These are phyloP conservation scores for Drosophila grimshawi DNA, from an alignment of 1,140 invertebrate genomes.

Conservation along the genomic window DNA sequence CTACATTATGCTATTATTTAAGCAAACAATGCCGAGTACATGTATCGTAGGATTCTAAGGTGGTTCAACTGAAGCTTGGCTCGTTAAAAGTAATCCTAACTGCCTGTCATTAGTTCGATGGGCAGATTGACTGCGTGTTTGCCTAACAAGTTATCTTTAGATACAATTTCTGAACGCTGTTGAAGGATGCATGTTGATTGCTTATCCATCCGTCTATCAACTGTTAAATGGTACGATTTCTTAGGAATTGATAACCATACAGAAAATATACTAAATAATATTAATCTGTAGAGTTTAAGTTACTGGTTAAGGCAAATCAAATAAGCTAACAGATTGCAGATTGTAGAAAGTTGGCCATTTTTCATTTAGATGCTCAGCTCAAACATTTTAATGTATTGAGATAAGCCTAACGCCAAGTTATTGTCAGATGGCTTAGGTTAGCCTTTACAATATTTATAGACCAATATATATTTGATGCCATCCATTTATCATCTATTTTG, in stretches of 20 bases:
- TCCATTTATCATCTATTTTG: constrained; percentile 2
- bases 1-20: constrained; percentile 23
- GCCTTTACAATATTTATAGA: neutral
- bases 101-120: constrained; percentile 31
- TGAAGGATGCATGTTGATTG: constrained; percentile 17
- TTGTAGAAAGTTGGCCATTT: too few relatives aligned
- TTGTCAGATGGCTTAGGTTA: too few relatives aligned
- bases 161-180: constrained; percentile 17
- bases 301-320: too few relatives aligned
- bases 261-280: neutral
- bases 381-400: too few relatives aligned
- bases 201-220: constrained; percentile 2
- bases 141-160: constrained; percentile 7
- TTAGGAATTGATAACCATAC: neutral
- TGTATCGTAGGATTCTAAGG: constrained; percentile 19
- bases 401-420: too few relatives aligned
- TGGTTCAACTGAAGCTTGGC: constrained; percentile 18
- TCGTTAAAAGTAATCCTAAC: constrained; percentile 34
- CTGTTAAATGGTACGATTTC: neutral
- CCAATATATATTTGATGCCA: neutral
- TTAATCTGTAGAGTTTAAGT: too few relatives aligned
- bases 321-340: too few relatives aligned
- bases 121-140: constrained; percentile 21
- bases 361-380: too few relatives aligned
- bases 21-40: constrained; percentile 29